These are phyloP conservation scores for Cetonia aurata DNA, from an alignment of 2,888 invertebrate species.

Conservation along the genomic window DNA sequence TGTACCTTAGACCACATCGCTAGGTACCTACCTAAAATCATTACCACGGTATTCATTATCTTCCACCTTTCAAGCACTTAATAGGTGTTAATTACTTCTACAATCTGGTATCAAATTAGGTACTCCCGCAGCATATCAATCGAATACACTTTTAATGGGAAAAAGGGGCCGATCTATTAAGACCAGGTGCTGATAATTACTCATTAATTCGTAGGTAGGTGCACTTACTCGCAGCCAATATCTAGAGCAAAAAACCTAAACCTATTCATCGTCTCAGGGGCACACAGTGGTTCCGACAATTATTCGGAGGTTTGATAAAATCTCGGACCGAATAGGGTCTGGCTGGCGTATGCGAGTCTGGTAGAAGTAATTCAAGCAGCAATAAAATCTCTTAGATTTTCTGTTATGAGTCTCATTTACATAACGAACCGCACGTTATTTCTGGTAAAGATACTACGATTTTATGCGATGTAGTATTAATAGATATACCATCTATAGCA, in stretches of 20 bases:
- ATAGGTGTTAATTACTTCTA: constrained; percentile 31
- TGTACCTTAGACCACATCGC: background rate
- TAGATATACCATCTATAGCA: background rate
- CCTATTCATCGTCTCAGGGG: constrained; percentile 20
- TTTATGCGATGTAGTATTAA: constrained; percentile 15
- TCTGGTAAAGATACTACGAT: constrained; percentile 14
- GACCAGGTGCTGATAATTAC: constrained; percentile 34
- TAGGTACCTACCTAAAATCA: constrained; percentile 12
- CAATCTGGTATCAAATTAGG: constrained; percentile 19
- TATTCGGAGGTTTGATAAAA: constrained; percentile 34
- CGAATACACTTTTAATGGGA: constrained; percentile 24
- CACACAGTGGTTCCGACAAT: constrained; percentile 25
- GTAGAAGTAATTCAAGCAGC: constrained; percentile 33
- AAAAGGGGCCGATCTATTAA: constrained; percentile 17
- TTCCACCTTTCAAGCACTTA: constrained; percentile 7
- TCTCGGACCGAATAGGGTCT: constrained; percentile 8
- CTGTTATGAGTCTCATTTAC: constrained; percentile 18
- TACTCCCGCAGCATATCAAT: constrained; percentile 4
- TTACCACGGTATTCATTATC: constrained; percentile 20
- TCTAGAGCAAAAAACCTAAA: constrained; percentile 16
- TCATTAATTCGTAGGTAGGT: constrained; percentile 30
- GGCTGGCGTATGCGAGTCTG: background rate
- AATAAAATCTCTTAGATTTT: constrained; percentile 25
- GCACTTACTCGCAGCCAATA: background rate
- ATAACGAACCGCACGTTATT: constrained; percentile 26